Percentiles rank a stretch among this genome's conserved stretches.
Conservation (phyloP, 2,113 vertebrate species). For the Leptocoma aspasia region DNA sequence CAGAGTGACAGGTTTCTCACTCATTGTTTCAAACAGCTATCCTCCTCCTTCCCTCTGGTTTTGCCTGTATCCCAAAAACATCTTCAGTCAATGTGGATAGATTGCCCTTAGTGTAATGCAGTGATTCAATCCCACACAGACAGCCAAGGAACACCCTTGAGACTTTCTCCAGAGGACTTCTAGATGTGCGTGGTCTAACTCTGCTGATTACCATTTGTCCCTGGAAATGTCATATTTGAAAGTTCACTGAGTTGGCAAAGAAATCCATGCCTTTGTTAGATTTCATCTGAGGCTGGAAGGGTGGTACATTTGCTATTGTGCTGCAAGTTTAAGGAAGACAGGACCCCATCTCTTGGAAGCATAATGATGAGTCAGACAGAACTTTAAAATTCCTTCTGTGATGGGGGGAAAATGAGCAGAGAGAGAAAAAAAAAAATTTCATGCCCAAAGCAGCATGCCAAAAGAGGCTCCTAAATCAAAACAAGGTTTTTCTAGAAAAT, state of each 20-base stretch:
- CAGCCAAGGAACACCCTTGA: neutral
- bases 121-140: neutral
- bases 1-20: neutral
- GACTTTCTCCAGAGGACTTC: neutral
- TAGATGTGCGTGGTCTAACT: neutral
- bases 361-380: neutral
- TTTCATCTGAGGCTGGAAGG: neutral
- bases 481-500: neutral
- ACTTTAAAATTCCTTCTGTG: neutral
- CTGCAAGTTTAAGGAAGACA: neutral
- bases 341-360: neutral
- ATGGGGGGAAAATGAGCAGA: neutral
- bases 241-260: constrained; percentile 25
- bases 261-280: neutral
- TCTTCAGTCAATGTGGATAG: neutral
- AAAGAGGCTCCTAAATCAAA: neutral
- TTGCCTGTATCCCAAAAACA: neutral
- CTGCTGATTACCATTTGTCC: neutral
- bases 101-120: neutral
- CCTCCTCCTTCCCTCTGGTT: neutral
- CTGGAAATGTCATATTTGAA: constrained; percentile 45
- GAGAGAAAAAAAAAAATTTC: neutral
- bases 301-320: neutral
- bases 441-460: neutral
- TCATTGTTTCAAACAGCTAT: neutral